Evolutionary conservation across 2,797 vertebrate species (phyloP).

Genomic region (Artibeus jamaicensis): DNA sequence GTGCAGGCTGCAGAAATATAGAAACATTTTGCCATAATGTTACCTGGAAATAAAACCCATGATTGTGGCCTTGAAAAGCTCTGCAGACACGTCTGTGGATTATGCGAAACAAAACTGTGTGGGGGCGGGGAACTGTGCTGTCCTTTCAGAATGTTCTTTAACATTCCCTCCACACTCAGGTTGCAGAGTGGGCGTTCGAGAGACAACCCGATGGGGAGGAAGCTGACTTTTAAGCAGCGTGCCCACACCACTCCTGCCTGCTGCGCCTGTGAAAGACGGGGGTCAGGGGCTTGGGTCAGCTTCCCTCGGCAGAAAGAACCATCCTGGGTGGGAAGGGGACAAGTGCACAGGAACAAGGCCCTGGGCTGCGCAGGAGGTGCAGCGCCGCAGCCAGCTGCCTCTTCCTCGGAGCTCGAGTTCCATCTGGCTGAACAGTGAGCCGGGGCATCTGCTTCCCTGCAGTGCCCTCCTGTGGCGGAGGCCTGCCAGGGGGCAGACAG

Average conservation of each 20-base stretch:
- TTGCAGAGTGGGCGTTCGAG: not conserved
- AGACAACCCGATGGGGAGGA: not conserved
- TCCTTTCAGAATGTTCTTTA: not conserved
- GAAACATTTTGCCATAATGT: not conserved
- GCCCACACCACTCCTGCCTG: not conserved
- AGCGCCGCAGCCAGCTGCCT: not conserved
- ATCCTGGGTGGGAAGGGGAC: not conserved
- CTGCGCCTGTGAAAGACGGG: not conserved
- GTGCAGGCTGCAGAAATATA: not conserved
- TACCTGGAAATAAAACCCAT: not conserved
- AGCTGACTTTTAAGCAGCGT: fast-evolving
- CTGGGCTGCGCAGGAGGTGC: not conserved
- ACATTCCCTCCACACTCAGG: not conserved
- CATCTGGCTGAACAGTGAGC: not conserved
- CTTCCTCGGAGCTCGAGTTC: not conserved
- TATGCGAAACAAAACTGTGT: not conserved
- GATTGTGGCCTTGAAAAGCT: not conserved
- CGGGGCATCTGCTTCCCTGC: fast-evolving
- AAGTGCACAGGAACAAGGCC: not conserved
- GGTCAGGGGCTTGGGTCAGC: not conserved
- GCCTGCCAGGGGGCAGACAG: not conserved
- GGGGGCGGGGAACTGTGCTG: not conserved
- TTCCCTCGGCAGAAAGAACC: not conserved
- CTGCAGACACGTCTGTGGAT: not conserved
- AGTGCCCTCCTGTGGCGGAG: not conserved